phyloP scores from a whole-genome alignment of 2,888 invertebrate genomes.

The Epirrhoe tristata region DNA sequence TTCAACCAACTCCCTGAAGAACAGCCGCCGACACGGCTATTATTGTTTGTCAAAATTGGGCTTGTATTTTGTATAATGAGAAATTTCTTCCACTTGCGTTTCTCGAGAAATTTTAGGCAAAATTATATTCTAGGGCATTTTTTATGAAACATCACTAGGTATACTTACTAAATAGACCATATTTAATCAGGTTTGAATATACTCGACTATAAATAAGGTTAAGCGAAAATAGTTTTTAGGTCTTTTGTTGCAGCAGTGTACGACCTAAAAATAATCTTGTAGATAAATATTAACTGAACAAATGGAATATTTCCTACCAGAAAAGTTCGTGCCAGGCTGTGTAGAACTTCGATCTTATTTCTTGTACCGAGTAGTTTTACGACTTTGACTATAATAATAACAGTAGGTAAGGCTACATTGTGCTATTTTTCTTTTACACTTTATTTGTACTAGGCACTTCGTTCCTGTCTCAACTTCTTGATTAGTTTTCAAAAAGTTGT shows the following conservation, averaged over 20 bases:
- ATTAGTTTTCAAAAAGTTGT: slow-evolving; percentile 48
- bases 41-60: slow-evolving; percentile 47
- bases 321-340: slow-evolving; percentile 32
- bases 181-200: slow-evolving; percentile 3
- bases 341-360: slow-evolving; percentile 25
- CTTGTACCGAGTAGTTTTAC: slow-evolving; percentile 33
- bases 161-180: slow-evolving; percentile 4
- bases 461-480: slow-evolving; percentile 45
- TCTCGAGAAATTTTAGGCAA: slow-evolving; percentile 32
- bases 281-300: slow-evolving; percentile 13
- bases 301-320: slow-evolving; percentile 20
- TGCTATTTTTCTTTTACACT: slow-evolving; percentile 43
- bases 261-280: background rate
- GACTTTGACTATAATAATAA: slow-evolving; percentile 37
- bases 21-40: slow-evolving; percentile 48
- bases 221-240: background rate
- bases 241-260: background rate
- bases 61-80: slow-evolving; percentile 46
- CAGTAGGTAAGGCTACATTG: slow-evolving; percentile 40
- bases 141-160: slow-evolving; percentile 13
- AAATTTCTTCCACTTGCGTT: slow-evolving; percentile 41
- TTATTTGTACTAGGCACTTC: slow-evolving; percentile 44
- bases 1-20: slow-evolving; percentile 52
- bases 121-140: slow-evolving; percentile 18
- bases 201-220: no score